These are phyloP conservation scores for Scolopax mira DNA, from an alignment of 2,113 vertebrate species.

Conservation along the genomic window DNA sequence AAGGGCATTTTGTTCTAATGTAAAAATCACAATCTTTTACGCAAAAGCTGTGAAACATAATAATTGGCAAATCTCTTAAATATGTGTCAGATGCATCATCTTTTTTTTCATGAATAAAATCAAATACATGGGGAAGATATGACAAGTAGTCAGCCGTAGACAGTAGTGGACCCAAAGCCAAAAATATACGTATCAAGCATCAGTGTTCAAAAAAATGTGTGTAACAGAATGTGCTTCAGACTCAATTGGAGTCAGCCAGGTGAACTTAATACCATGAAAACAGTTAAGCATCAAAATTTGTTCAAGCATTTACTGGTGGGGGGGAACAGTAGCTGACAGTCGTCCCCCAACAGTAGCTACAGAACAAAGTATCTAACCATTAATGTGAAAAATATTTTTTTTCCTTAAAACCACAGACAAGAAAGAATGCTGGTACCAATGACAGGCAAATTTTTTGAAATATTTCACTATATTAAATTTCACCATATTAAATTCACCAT, in stretches of 20 bases:
- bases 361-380: background rate
- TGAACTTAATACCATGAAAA: background rate
- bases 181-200: background rate
- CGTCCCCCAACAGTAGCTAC: no score
- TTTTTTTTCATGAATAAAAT: background rate
- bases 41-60: background rate
- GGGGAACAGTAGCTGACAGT: no score
- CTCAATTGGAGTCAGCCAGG: constrained; percentile 2
- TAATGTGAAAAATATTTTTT: background rate
- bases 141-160: background rate
- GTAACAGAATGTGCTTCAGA: background rate
- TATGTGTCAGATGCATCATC: background rate
- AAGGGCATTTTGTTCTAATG: background rate
- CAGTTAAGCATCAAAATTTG: background rate
- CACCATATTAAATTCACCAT: no score
- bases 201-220: background rate
- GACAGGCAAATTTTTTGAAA: background rate
- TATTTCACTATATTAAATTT: no score
- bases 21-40: background rate
- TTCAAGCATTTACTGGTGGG: background rate
- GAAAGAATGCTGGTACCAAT: background rate
- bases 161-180: background rate
- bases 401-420: background rate
- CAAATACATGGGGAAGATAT: background rate
- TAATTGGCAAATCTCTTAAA: background rate